Conservation (phyloP, 64 coral and sea anemone species). For the Dendronephthya gigantea region DNA sequence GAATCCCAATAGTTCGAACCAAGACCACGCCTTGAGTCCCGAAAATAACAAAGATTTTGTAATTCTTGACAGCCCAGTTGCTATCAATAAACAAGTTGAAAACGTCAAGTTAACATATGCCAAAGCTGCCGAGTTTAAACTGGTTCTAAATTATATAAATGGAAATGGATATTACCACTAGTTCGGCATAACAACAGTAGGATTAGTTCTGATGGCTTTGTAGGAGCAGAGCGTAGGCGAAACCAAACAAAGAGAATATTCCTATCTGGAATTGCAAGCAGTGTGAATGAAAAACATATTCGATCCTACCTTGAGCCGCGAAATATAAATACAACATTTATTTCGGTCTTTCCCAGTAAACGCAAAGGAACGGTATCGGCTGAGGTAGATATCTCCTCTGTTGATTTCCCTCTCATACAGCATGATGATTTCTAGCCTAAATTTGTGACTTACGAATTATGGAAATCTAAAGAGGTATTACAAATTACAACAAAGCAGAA, state of each 20-base stretch:
- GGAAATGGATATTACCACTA: neutral
- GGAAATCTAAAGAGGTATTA: neutral
- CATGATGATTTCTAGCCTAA: neutral
- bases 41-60: neutral
- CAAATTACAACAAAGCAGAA: neutral
- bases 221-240: too few species aligned
- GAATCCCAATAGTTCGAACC: neutral
- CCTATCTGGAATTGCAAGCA: too few species aligned
- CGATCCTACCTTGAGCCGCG: too few species aligned
- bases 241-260: too few species aligned
- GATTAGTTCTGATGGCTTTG: neutral
- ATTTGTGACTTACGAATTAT: neutral
- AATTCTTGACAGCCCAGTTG: neutral
- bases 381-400: neutral
- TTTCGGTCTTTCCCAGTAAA: too few species aligned
- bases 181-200: neutral
- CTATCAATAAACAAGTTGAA: neutral
- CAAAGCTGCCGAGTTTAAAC: neutral
- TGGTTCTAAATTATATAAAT: neutral
- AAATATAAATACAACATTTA: too few species aligned
- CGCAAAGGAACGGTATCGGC: neutral
- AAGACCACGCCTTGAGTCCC: neutral
- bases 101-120: neutral
- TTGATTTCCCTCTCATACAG: neutral
- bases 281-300: too few species aligned